Conservation (phyloP, 2,797 vertebrate species). For the Lutjanus campechanus region DNA sequence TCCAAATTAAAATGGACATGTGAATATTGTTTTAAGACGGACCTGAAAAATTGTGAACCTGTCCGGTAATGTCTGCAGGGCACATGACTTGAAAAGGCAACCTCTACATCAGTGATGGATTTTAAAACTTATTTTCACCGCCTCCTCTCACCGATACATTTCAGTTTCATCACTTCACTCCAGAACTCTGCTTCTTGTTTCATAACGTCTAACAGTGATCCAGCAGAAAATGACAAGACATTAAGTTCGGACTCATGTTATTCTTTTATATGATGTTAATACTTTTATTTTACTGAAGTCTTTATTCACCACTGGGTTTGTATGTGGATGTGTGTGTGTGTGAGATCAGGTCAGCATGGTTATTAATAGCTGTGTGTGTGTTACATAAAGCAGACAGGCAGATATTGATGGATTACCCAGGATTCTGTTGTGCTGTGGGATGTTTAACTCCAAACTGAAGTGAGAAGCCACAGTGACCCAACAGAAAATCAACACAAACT, state of each 20-base stretch:
- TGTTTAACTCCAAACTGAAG: constrained; percentile 18
- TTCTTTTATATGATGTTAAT: neutral
- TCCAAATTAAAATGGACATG: too few relatives aligned
- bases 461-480: neutral
- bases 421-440: constrained; percentile 25
- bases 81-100: neutral
- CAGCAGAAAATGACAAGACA: neutral
- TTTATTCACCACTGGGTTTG: neutral
- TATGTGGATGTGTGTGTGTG: neutral
- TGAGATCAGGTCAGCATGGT: too few relatives aligned
- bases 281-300: neutral
- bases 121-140: neutral
- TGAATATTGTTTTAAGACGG: too few relatives aligned
- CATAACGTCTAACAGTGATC: neutral
- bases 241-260: neutral
- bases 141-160: neutral
- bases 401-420: constrained; percentile 67
- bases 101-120: neutral
- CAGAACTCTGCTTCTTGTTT: neutral
- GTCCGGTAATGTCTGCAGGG: neutral
- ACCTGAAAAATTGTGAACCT: neutral
- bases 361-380: neutral
- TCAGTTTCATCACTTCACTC: too few relatives aligned
- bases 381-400: constrained; percentile 53
- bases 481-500: constrained; percentile 10